These are phyloP conservation scores for Catotricha subobsoleta DNA, from an alignment of 2,888 invertebrate species.

Conservation along the genomic window DNA sequence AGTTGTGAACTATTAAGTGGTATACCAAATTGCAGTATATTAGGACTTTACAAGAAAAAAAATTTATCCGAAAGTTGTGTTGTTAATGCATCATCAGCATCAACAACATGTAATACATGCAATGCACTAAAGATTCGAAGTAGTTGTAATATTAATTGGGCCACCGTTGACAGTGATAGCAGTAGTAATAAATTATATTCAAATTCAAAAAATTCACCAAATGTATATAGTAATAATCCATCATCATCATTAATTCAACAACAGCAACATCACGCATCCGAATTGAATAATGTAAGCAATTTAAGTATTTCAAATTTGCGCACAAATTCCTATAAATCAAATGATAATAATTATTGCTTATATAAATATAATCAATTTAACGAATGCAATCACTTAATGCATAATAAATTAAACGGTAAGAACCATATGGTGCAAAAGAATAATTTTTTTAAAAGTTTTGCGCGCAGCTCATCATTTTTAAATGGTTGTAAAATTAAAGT, in stretches of 20 bases:
- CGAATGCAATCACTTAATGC: constrained; percentile 6
- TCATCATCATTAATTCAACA: neutral
- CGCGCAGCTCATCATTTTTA: constrained; percentile 28
- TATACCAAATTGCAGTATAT: neutral
- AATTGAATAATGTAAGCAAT: constrained; percentile 6
- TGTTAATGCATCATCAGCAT: constrained; percentile 3
- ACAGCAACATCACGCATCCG: constrained; percentile 5
- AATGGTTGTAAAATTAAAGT: constrained; percentile 28
- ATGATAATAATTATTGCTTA: constrained; percentile 5
- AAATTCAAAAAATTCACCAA: neutral
- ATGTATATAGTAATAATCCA: constrained; percentile 1
- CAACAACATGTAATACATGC: constrained; percentile 4
- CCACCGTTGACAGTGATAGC: neutral
- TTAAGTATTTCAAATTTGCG: constrained; percentile 7
- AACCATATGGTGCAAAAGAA: constrained; percentile 13
- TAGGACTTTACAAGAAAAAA: constrained; percentile 5
- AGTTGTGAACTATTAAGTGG: constrained; percentile 6
- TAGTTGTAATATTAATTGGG: constrained; percentile 6
- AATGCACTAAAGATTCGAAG: constrained; percentile 1
- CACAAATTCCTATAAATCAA: constrained; percentile 2
- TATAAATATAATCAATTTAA: constrained; percentile 6
- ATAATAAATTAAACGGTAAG: constrained; percentile 6
- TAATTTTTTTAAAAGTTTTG: constrained; percentile 27
- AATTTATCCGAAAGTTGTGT: constrained; percentile 9
- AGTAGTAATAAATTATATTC: neutral